Evolutionary conservation across 1,140 invertebrate genomes (phyloP).

Genomic region (Ceratosolen fusciceps): DNA sequence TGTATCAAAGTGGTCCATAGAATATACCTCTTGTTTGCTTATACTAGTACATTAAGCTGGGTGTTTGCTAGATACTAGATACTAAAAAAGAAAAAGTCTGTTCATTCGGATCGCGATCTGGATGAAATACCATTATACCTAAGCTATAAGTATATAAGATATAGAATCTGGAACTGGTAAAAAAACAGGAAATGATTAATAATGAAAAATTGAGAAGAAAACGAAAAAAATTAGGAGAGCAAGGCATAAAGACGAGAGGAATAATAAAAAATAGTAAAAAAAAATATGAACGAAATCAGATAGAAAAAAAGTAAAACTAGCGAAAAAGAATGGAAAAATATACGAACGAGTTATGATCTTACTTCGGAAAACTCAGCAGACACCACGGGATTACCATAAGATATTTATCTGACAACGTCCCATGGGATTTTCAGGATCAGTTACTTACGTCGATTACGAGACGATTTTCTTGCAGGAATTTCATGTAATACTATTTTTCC

Average conservation of each 20-base stretch:
- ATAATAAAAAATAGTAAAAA: not conserved
- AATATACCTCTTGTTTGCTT: not conserved
- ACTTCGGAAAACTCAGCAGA: not conserved
- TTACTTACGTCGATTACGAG: constrained; percentile 53
- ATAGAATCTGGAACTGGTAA: not conserved
- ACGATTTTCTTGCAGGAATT: constrained; percentile 24
- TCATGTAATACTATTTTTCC: not conserved
- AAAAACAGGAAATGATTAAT: constrained; percentile 4
- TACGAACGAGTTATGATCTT: constrained; percentile 34
- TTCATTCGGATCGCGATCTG: constrained; percentile 37
- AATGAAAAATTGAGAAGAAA: not conserved
- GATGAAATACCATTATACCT: constrained; percentile 55
- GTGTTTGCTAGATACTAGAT: not conserved
- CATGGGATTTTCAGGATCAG: constrained; percentile 57
- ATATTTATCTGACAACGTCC: constrained; percentile 53
- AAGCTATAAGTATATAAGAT: constrained; percentile 20
- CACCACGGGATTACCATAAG: constrained; percentile 62
- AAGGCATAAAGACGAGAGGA: constrained; percentile 3
- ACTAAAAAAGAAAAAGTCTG: constrained; percentile 45
- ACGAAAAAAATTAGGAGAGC: not conserved
- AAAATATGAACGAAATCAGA: constrained; percentile 10
- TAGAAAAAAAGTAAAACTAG: not conserved
- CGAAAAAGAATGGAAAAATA: not conserved
- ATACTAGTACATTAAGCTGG: constrained; percentile 26
- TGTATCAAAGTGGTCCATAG: not conserved